Evolutionary conservation across 2,113 vertebrate genomes (phyloP), one percentile per base, ranked within the genome.

Genomic region (Hemiprocne comata): DNA sequence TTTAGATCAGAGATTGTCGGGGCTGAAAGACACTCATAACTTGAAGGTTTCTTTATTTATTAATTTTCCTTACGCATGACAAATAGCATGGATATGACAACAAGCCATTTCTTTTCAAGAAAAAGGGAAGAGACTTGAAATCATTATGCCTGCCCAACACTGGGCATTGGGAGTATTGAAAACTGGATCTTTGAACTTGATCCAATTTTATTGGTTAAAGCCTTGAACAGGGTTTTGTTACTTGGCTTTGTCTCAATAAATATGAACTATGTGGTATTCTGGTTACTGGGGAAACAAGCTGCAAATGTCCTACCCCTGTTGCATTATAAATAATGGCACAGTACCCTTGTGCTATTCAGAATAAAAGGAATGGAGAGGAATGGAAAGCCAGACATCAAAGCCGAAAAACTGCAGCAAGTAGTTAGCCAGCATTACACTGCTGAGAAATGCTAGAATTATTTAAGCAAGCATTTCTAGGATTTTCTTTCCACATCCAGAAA

Each of bases 111-210:
- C 0, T 86, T 89, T 71, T 54, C 33, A 87, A 60, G 23, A 67
- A 55, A 66, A 23, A 71, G 18, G 24, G 26, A 85, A 83, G 31
- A 38, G 4, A 13, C 11, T 70, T 53, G 28, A 73, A 92, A 84
- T 42, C 0, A 51, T 75, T 26, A 40, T 65, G 9, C 3, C 19
- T 24, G 5, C 7, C 38, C 1, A 1, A 33, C 5, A 28, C 6
- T 3, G 3, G 7, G 11, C 23, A 42, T 5, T 34, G 51, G 13
- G 31, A 83, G 5, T 80, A 82, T 80, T 72, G 34, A 79, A 95
- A 85, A 48, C 3, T 36, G 3, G 6, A 33, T 53, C 31, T 90
- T 88, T 72, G 21, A 64, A 55, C 36, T 74, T 19, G 21, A 46
- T 69, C 19, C 5, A 33, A 13, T 82, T 82, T 88, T 78, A 28